phyloP scores from a whole-genome alignment of 2,797 vertebrate genomes.

The Poecilia wingei region DNA sequence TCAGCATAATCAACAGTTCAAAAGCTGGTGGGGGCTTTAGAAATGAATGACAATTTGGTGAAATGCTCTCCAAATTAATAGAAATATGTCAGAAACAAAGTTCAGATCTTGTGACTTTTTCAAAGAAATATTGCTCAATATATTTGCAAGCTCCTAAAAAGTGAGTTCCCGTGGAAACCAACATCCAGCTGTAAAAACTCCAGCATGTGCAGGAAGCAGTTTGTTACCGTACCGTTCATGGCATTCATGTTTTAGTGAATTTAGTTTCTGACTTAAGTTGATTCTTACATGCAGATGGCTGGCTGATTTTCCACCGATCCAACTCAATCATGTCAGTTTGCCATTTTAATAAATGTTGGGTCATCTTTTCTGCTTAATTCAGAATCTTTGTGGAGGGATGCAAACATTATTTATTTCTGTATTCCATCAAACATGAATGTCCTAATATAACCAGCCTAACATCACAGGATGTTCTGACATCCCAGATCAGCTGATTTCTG shows the following conservation, averaged over 20 bases:
- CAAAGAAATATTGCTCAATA: background rate
- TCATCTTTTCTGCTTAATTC: background rate
- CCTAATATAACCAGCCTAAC: background rate
- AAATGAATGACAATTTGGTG: background rate
- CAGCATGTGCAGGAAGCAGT: background rate
- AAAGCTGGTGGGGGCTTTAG: background rate
- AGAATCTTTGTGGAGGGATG: background rate
- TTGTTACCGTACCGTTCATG: background rate
- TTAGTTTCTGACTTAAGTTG: background rate
- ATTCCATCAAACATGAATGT: background rate
- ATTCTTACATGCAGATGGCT: background rate
- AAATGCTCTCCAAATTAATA: background rate
- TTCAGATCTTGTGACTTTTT: background rate
- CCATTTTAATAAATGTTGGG: background rate
- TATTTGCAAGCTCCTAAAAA: background rate
- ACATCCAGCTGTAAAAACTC: background rate
- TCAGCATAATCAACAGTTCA: background rate
- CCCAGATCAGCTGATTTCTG: background rate
- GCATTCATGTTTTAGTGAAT: background rate
- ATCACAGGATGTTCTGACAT: background rate
- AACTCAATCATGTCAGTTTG: background rate
- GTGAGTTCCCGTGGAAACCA: background rate
- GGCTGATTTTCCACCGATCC: background rate
- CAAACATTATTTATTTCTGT: background rate
- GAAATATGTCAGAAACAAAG: background rate